Percentiles rank a stretch among this genome's conserved stretches.
Conservation (phyloP, 2,888 invertebrate species). For the Campoletis raptor region DNA sequence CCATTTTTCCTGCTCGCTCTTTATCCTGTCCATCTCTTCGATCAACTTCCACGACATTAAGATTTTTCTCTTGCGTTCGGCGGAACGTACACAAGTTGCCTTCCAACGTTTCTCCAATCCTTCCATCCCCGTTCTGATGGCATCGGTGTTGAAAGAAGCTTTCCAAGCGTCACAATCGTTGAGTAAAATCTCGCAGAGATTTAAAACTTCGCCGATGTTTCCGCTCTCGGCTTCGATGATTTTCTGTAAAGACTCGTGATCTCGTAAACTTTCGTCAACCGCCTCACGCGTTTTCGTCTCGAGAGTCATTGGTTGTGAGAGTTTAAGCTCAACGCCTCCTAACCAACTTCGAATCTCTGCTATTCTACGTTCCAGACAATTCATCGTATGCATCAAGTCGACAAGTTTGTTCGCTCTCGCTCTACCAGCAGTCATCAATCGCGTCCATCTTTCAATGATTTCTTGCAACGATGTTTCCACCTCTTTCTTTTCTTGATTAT, state of each 20-base stretch:
- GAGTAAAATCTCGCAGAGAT: slow-evolving; percentile 91
- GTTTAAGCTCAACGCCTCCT: slow-evolving; percentile 89
- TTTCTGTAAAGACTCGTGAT: slow-evolving; percentile 91
- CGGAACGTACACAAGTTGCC: slow-evolving; percentile 90
- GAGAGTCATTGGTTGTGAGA: slow-evolving; percentile 89
- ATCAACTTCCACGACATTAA: slow-evolving; percentile 87
- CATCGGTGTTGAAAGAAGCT: slow-evolving; percentile 90
- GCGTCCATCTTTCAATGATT: slow-evolving; percentile 89
- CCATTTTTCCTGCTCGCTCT: slow-evolving; percentile 87
- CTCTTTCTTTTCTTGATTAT: slow-evolving; percentile 87
- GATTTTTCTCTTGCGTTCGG: slow-evolving; percentile 90
- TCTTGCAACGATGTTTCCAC: slow-evolving; percentile 87
- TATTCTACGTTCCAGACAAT: slow-evolving; percentile 90
- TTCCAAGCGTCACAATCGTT: slow-evolving; percentile 91
- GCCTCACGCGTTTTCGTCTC: slow-evolving; percentile 88
- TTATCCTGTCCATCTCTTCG: slow-evolving; percentile 87
- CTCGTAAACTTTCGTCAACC: slow-evolving; percentile 89
- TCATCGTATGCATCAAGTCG: slow-evolving; percentile 90
- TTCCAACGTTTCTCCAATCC: slow-evolving; percentile 93
- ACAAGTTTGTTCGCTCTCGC: slow-evolving; percentile 90
- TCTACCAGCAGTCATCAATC: slow-evolving; percentile 88
- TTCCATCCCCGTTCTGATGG: slow-evolving; percentile 89
- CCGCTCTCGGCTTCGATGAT: slow-evolving; percentile 92
- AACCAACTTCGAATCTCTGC: slow-evolving; percentile 91
- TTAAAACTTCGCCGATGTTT: slow-evolving; percentile 92